phyloP scores from a whole-genome alignment of 2,113 vertebrate genomes.

The Saguinus imperator region DNA sequence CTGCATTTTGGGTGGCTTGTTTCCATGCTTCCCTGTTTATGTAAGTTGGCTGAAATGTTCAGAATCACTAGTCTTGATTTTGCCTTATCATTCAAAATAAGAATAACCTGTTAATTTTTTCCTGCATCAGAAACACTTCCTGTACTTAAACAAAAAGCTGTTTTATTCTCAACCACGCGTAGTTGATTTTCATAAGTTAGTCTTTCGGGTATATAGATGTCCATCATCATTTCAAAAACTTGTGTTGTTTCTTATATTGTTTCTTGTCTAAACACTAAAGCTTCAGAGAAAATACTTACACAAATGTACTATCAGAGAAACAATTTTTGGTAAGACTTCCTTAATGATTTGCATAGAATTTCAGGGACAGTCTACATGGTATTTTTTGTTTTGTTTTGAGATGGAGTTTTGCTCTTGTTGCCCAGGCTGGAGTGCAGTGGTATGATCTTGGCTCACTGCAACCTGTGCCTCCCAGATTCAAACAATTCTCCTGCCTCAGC shows the following conservation, averaged over 20 bases:
- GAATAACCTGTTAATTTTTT: background rate
- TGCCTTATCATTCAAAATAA: background rate
- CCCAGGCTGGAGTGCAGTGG: too few relatives aligned
- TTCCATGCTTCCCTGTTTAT: background rate
- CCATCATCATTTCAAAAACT: background rate
- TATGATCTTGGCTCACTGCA: too few relatives aligned
- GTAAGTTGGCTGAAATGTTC: background rate
- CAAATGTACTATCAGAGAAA: background rate
- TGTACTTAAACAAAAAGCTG: background rate
- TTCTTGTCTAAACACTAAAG: background rate
- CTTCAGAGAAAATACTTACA: background rate
- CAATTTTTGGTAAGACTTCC: background rate
- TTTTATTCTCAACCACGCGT: background rate
- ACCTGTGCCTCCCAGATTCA: too few relatives aligned
- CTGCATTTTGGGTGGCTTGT: background rate
- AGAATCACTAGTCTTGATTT: background rate
- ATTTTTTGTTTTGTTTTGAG: background rate
- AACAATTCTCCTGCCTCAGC: too few relatives aligned
- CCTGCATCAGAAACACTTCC: background rate
- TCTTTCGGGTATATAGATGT: background rate
- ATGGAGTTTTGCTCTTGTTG: too few relatives aligned
- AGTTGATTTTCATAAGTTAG: background rate
- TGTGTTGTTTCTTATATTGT: background rate
- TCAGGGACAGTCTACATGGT: background rate
- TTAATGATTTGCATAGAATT: background rate